Percentiles rank a stretch among this genome's conserved stretches.
Evolutionary conservation across 2,113 vertebrate genomes (phyloP).

Genomic region (Labeo catla): DNA sequence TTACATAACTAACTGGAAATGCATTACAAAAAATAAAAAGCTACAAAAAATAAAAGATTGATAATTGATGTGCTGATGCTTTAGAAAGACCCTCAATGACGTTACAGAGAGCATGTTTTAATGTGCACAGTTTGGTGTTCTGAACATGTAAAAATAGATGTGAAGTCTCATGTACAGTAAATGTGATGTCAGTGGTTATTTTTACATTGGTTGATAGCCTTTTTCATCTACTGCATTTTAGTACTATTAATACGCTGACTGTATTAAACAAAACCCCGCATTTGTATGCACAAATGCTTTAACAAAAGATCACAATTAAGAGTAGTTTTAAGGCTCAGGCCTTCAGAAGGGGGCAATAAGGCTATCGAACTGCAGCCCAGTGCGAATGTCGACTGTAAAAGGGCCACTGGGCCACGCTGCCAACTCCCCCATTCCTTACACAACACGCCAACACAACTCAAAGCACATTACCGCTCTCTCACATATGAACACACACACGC

Average conservation of each 20-base stretch:
- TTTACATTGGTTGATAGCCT: not conserved
- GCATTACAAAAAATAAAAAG: constrained; percentile 5
- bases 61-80: not conserved
- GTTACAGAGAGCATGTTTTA: not conserved
- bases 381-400: not conserved
- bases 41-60: not conserved
- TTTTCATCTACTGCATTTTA: not conserved
- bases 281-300: not conserved
- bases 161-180: not conserved
- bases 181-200: not conserved
- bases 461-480: not conserved
- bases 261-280: not conserved
- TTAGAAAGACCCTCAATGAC: not conserved
- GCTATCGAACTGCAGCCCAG: not conserved
- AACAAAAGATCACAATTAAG: not conserved
- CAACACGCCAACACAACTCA: constrained; percentile 11
- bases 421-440: not conserved
- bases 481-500: constrained; percentile 26
- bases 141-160: not conserved
- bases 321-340: not conserved
- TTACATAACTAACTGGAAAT: not conserved
- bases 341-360: not conserved
- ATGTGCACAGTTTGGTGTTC: not conserved
- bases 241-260: not conserved
- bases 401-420: not conserved